A percentile compares a stretch with the other conserved stretches of the same genome.
phyloP scores from a whole-genome alignment of 2,888 invertebrate genomes.

The Zaprionus obscuricornis region DNA sequence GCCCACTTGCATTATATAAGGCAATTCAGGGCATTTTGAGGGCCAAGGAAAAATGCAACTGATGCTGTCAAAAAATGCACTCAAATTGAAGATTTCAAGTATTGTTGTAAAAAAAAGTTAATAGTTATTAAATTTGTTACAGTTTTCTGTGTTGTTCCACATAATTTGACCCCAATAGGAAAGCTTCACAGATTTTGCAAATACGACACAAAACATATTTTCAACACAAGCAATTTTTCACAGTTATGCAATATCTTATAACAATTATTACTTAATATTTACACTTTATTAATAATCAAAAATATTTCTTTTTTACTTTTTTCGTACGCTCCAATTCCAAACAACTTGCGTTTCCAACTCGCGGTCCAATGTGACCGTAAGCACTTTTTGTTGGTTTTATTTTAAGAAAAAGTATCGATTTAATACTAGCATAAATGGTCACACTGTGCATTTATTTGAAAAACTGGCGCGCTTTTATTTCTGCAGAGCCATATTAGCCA shows the following conservation, averaged over 20 bases:
- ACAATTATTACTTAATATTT: conserved; percentile 8
- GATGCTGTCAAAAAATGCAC: conserved; percentile 30
- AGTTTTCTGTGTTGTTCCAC: conserved; percentile 42
- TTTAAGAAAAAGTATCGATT: conserved; percentile 2
- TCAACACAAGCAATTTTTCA: neutral
- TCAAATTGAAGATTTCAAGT: neutral
- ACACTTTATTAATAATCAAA: conserved; percentile 8
- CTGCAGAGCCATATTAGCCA: no score
- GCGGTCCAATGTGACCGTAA: conserved; percentile 47
- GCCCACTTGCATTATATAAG: conserved; percentile 74
- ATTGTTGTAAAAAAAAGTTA: neutral
- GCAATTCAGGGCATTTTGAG: conserved; percentile 14
- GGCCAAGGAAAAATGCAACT: conserved; percentile 37
- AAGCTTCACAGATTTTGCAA: neutral
- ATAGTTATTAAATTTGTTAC: conserved; percentile 13
- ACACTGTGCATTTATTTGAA: neutral
- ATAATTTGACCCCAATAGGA: conserved; percentile 45
- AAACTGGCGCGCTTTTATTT: neutral
- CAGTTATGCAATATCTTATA: neutral
- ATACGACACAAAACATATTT: neutral
- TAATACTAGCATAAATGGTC: conserved; percentile 7
- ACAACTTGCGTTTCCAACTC: conserved; percentile 53
- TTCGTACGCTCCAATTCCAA: conserved; percentile 37
- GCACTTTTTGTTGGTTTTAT: neutral
- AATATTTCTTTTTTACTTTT: conserved; percentile 51